These are phyloP conservation scores for Phaethon lepturus DNA, from an alignment of 2,113 vertebrate species.

Conservation along the genomic window DNA sequence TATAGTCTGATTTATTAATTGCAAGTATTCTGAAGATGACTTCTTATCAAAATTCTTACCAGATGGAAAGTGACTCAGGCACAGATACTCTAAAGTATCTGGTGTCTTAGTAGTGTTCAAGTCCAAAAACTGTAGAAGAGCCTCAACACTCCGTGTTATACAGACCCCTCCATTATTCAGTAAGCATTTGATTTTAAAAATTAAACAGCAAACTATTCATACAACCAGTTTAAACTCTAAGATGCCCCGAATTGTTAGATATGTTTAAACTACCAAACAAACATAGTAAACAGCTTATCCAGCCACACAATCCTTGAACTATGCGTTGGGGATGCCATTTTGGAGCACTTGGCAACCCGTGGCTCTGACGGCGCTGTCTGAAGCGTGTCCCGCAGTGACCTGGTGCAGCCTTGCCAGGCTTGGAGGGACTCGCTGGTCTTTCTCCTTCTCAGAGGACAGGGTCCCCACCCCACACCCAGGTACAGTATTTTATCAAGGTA, in stretches of 20 bases:
- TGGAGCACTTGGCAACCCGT: neutral
- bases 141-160: neutral
- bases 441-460: neutral
- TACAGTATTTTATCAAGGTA: neutral
- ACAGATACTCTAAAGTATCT: neutral
- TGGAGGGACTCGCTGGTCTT: neutral
- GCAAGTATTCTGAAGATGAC: neutral
- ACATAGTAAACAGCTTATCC: neutral
- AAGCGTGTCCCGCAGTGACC: neutral
- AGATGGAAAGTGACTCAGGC: neutral
- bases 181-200: neutral
- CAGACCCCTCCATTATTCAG: neutral
- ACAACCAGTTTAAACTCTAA: neutral
- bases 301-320: neutral
- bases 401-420: neutral
- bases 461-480: neutral
- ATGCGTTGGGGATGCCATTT: fast-evolving
- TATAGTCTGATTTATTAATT: neutral
- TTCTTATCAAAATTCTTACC: neutral
- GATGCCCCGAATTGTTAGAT: neutral
- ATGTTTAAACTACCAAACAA: neutral
- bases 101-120: neutral
- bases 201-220: neutral
- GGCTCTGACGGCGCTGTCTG: neutral
- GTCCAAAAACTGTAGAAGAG: neutral